phyloP scores from a whole-genome alignment of 2,888 invertebrate species.

The Aphodius sticticus region DNA sequence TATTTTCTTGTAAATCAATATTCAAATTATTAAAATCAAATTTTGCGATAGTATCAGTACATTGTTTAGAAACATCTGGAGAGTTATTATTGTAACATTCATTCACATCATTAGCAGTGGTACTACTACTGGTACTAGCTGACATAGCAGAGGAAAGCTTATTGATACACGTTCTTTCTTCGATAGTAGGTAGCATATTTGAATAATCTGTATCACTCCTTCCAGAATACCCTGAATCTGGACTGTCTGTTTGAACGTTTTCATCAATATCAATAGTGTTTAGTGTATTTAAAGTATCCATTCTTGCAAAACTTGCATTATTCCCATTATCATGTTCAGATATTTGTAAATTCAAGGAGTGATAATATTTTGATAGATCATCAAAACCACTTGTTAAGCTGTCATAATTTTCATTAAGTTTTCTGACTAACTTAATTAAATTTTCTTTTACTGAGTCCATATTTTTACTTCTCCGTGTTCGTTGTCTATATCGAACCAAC shows the following conservation, averaged over 20 bases:
- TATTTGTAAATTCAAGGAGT: background rate
- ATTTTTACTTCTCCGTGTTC: constrained; percentile 17
- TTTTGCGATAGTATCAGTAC: background rate
- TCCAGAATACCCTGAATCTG: constrained; percentile 31
- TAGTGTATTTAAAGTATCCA: background rate
- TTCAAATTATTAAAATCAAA: background rate
- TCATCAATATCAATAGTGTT: constrained; percentile 10
- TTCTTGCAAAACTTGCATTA: background rate
- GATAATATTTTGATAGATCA: background rate
- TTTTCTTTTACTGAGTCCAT: background rate
- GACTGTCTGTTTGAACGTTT: constrained; percentile 16
- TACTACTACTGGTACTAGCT: background rate
- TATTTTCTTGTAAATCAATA: background rate
- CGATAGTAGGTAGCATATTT: constrained; percentile 6
- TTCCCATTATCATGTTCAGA: background rate
- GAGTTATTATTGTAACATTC: background rate
- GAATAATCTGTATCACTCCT: constrained; percentile 32
- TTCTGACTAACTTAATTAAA: background rate
- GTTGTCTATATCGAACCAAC: background rate
- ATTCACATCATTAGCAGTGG: background rate
- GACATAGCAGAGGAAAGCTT: background rate
- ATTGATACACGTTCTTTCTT: background rate
- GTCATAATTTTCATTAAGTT: background rate
- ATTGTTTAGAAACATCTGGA: background rate
- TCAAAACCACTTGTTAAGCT: background rate